These are phyloP conservation scores for Orycteropus afer DNA, from an alignment of 2,113 vertebrate genomes.

Conservation along the genomic window DNA sequence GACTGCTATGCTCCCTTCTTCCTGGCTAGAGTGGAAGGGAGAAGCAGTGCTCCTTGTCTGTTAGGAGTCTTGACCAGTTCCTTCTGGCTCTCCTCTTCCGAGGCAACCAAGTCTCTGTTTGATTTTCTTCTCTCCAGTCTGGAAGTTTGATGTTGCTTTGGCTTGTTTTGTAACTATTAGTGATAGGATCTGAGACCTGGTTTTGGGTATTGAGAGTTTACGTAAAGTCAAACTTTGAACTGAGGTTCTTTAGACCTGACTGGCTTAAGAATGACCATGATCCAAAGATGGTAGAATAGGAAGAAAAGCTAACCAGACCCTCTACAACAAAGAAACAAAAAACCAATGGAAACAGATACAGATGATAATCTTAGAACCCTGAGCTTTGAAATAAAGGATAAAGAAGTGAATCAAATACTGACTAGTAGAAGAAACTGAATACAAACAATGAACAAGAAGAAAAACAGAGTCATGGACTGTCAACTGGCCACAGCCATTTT, in stretches of 20 bases:
- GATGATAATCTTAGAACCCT: no score
- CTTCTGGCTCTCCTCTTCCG: neutral
- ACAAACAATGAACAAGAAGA: no score
- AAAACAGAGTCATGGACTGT: no score
- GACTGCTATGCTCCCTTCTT: neutral
- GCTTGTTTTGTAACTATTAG: neutral
- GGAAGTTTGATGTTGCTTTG: neutral
- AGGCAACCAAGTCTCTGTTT: neutral
- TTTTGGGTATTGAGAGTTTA: neutral
- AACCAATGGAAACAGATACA: no score
- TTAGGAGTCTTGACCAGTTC: neutral
- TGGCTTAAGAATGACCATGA: no score
- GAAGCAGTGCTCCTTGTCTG: neutral
- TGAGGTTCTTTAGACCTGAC: neutral
- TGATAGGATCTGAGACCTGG: neutral
- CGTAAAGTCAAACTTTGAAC: neutral
- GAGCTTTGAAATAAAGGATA: no score
- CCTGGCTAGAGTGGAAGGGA: neutral
- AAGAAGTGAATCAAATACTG: no score
- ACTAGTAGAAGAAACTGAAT: no score
- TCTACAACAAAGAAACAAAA: no score
- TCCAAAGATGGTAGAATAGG: no score
- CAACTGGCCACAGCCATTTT: no score
- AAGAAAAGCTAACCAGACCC: no score
- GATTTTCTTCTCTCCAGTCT: neutral